Evolutionary conservation across 2,113 vertebrate genomes (phyloP).

Genomic region (Lipophrys pholis): DNA sequence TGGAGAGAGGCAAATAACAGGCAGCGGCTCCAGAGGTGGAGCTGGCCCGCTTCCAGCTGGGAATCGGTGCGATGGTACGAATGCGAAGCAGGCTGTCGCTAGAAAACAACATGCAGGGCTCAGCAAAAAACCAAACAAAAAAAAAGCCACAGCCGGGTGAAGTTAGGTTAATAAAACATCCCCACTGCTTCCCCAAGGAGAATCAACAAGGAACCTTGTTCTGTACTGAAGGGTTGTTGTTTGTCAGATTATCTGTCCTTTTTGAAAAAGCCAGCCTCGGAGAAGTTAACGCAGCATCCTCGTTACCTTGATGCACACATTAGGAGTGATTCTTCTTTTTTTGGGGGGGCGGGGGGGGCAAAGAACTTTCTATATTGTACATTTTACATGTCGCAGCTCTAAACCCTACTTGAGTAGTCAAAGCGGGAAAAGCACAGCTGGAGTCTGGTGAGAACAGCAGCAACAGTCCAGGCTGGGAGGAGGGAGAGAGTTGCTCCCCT

Average conservation of each 20-base stretch:
- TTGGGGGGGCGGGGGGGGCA: too few species aligned
- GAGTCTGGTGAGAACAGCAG: constrained; percentile 31
- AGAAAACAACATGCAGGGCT: constrained; percentile 41
- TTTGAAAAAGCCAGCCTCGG: neutral
- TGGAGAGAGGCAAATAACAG: constrained; percentile 28
- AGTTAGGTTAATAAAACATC: constrained; percentile 45
- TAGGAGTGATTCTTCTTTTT: constrained; percentile 38
- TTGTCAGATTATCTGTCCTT: constrained; percentile 39
- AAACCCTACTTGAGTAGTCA: constrained; percentile 22
- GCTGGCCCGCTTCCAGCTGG: constrained; percentile 25
- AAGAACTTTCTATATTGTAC: neutral
- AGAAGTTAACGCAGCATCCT: constrained; percentile 16
- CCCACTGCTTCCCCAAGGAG: constrained; percentile 23
- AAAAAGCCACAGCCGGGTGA: constrained; percentile 25
- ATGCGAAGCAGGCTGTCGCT: constrained; percentile 28
- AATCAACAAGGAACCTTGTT: constrained; percentile 29
- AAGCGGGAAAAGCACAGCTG: constrained; percentile 35
- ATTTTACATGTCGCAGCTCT: constrained; percentile 46
- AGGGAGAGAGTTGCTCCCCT: constrained; percentile 42
- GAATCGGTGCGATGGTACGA: constrained; percentile 30
- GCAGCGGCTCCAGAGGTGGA: constrained; percentile 57
- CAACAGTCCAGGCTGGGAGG: too few species aligned
- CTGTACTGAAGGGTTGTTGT: constrained; percentile 37
- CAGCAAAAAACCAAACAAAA: constrained; percentile 22
- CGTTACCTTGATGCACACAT: constrained; percentile 34